Conservation (phyloP, 2,888 invertebrate species). For the Erebia aethiops region DNA sequence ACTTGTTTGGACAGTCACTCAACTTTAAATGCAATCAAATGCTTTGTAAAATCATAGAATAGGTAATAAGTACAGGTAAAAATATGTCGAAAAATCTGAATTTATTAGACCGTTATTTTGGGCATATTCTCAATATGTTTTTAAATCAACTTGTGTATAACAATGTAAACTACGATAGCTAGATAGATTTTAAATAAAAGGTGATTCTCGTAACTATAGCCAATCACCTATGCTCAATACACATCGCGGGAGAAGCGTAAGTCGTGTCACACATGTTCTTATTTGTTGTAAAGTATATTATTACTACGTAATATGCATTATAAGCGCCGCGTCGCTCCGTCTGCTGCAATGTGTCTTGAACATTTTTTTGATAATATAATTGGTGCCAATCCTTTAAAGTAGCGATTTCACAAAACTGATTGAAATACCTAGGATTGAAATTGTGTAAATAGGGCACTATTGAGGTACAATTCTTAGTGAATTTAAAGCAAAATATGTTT, state of each 20-base stretch:
- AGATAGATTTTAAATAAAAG: neutral
- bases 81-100: neutral
- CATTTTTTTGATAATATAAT: neutral
- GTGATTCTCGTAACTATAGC: neutral
- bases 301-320: neutral
- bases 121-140: neutral
- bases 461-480: neutral
- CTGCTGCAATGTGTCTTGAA: neutral
- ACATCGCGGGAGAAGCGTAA: neutral
- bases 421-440: neutral
- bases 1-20: too few species aligned
- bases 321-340: neutral
- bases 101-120: neutral
- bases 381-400: neutral
- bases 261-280: neutral
- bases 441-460: neutral
- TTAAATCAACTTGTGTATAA: neutral
- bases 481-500: neutral
- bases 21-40: too few species aligned
- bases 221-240: neutral
- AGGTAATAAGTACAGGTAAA: too few species aligned
- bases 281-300: neutral
- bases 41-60: too few species aligned
- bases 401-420: too few species aligned
- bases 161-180: neutral